phyloP scores from a whole-genome alignment of 2,113 vertebrate genomes.

The Pleuronectes platessa region DNA sequence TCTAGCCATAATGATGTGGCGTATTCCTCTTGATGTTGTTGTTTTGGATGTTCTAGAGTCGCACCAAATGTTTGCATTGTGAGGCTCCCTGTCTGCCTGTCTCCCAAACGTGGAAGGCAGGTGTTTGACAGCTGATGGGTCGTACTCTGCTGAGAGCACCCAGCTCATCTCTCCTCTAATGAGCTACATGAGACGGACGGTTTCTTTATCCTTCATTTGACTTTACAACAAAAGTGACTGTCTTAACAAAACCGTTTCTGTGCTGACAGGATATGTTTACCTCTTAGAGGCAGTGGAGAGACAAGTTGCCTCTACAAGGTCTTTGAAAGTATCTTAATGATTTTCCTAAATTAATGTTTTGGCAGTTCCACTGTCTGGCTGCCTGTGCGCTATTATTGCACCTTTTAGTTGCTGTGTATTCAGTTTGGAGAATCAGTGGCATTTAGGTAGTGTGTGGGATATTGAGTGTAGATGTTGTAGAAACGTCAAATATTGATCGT shows the following conservation, averaged over 20 bases:
- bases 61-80: constrained; percentile 46
- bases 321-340: constrained; percentile 60
- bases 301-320: constrained; percentile 52
- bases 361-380: constrained; percentile 57
- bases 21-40: constrained; percentile 41
- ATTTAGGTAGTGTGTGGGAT: constrained; percentile 38
- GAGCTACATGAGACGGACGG: constrained; percentile 63
- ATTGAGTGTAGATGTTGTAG: constrained; percentile 45
- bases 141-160: constrained; percentile 54
- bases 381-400: constrained; percentile 36
- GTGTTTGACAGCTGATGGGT: constrained; percentile 74
- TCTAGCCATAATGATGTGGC: constrained; percentile 14
- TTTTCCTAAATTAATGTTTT: constrained; percentile 70
- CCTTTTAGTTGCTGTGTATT: constrained; percentile 48
- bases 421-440: constrained; percentile 46
- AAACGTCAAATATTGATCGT: constrained; percentile 8
- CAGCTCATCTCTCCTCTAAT: constrained; percentile 71
- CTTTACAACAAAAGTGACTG: constrained; percentile 67
- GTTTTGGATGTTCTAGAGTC: constrained; percentile 11
- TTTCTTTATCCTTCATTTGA: constrained; percentile 77
- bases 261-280: constrained; percentile 56
- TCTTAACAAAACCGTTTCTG: constrained; percentile 56
- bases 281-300: constrained; percentile 45
- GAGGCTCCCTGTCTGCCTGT: constrained; percentile 41
- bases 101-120: constrained; percentile 65